Evolutionary conservation across 2,888 invertebrate species (phyloP), one percentile per base, ranked within the genome.

Genomic region (Scaptomyza parva): DNA sequence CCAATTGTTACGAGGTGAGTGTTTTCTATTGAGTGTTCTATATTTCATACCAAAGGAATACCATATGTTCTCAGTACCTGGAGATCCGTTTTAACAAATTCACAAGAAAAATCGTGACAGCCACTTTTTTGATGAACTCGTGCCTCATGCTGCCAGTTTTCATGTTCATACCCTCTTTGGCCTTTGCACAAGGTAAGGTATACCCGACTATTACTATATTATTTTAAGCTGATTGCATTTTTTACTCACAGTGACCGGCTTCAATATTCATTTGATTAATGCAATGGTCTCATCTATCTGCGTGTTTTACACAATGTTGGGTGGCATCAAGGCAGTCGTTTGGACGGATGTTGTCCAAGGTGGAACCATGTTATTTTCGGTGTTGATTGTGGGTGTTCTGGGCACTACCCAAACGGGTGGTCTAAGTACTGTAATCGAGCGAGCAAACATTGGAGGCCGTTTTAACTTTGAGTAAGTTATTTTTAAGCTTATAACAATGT

Each of bases 261-360:
- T 93, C 6, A 92, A 93, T 59, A 91, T 94, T 20, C 93, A 94
- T 89, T 78, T 93, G 1, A 93, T 94, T 17, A 93, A 94, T 61
- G 76, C 91, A 0, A 90, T 93, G 8, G 93, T 93, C 4, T 93
- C 93, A 30, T 82, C 92, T 2, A 92, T 94, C 12, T 94, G 94
- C 77, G 93, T 93, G 12, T 92, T 93, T 85, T 94, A 89, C 47
- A 89, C 94, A 0, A 92, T 93, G 78, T 62, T 93, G 86, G 92
- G 92, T 41, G 93, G 93, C 14, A 90, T 93, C 47, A 92, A 92
- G 82, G 93, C 93, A 4, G 93, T 93, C 6, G 92, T 93, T 17
- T 93, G 93, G 93, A 93, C 93, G 0, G 93, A 93, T 81, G 92
- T 92, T 2, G 83, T 93, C 1, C 93, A 93, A 82, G 92, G 90